phyloP scores from a whole-genome alignment of 1,140 invertebrate genomes.

The Drosophila seguyi region DNA sequence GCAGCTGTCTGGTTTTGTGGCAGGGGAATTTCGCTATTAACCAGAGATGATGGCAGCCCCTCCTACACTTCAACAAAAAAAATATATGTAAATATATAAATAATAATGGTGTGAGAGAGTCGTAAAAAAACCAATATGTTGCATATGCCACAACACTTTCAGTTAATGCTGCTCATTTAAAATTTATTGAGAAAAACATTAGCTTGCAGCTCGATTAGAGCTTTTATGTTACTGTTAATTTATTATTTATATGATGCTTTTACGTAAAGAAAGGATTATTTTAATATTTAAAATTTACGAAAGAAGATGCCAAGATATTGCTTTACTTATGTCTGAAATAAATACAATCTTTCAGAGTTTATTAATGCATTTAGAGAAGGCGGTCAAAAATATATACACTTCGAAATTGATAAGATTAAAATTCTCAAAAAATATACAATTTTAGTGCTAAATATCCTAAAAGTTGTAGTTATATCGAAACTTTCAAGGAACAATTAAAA shows the following conservation, averaged over 20 bases:
- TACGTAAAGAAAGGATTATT: neutral
- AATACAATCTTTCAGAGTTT: neutral
- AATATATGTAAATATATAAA: neutral
- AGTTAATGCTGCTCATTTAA: conserved; percentile 6
- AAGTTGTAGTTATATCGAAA: too few relatives aligned
- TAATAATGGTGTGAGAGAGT: neutral
- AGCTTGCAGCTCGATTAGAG: conserved; percentile 1
- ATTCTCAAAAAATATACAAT: too few relatives aligned
- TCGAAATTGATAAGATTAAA: too few relatives aligned
- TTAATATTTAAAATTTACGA: neutral
- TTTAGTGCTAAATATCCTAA: too few relatives aligned
- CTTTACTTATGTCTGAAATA: neutral
- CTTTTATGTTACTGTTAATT: neutral
- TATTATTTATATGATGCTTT: neutral
- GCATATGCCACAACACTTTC: conserved; percentile 9
- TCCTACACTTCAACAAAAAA: conserved; percentile 15
- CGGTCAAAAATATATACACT: too few relatives aligned
- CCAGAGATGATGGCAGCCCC: conserved; percentile 36
- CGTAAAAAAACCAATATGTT: conserved; percentile 23
- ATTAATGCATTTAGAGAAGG: neutral
- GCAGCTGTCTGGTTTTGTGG: conserved; percentile 40
- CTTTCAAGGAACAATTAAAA: neutral
- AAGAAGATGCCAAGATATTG: too few relatives aligned
- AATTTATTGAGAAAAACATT: conserved; percentile 9
- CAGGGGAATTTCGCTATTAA: conserved; percentile 44